These are phyloP conservation scores for Himalopsyche anomala DNA, from an alignment of 2,888 invertebrate species.

Conservation along the genomic window DNA sequence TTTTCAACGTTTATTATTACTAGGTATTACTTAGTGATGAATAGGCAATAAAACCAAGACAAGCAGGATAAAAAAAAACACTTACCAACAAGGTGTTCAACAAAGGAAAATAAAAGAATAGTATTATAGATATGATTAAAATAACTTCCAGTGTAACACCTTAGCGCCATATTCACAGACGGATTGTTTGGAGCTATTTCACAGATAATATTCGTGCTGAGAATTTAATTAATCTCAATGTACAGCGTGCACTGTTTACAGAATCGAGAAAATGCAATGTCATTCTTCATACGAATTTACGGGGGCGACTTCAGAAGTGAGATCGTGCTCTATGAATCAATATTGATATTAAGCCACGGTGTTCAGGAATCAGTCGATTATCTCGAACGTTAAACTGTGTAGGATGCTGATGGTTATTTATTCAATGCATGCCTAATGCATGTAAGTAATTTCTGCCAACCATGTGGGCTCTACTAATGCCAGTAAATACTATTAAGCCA, in stretches of 20 bases:
- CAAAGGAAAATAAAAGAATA: conserved; percentile 4
- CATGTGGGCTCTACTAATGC: background rate
- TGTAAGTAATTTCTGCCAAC: conserved; percentile 4
- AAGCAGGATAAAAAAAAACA: conserved; percentile 10
- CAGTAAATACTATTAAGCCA: background rate
- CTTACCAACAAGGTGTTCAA: conserved; percentile 22
- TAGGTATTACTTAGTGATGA: background rate
- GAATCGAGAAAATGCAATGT: conserved; percentile 25
- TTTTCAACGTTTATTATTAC: background rate
- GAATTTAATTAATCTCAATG: conserved; percentile 38
- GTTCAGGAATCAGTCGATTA: conserved; percentile 29
- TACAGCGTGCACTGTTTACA: conserved; percentile 35
- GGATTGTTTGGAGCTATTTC: conserved; percentile 29
- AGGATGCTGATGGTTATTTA: conserved; percentile 11
- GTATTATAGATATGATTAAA: too few relatives aligned
- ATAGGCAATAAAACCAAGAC: conserved; percentile 31
- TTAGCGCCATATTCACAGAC: conserved; percentile 28
- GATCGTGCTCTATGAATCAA: conserved; percentile 38
- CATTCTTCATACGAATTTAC: conserved; percentile 35
- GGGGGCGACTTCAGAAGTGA: conserved; percentile 36
- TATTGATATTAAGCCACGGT: conserved; percentile 35
- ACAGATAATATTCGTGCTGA: conserved; percentile 42
- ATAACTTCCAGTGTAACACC: background rate
- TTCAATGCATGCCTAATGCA: conserved; percentile 23
- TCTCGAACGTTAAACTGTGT: conserved; percentile 12